phyloP scores from a whole-genome alignment of 2,888 invertebrate genomes.

The Pyrgus malvae region DNA sequence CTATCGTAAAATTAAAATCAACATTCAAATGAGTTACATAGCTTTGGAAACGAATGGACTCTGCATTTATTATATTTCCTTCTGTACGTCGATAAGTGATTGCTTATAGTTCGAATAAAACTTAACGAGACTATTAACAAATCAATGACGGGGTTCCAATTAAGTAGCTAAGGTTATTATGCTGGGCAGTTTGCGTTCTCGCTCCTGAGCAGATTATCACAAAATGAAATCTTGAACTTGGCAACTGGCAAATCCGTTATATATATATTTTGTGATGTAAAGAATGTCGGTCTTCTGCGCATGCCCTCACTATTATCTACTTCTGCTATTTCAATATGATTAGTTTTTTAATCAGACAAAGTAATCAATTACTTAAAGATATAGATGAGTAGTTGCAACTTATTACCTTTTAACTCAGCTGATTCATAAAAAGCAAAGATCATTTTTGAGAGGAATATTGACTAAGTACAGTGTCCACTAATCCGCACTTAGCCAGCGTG shows the following conservation, averaged over 20 bases:
- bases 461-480: too few relatives aligned
- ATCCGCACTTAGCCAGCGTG: too few relatives aligned
- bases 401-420: too few relatives aligned
- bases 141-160: slow-evolving; percentile 70
- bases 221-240: slow-evolving; percentile 65
- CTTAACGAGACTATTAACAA: slow-evolving; percentile 69
- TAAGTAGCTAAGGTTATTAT: slow-evolving; percentile 63
- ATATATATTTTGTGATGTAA: background rate
- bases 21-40: slow-evolving; percentile 32
- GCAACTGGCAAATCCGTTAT: slow-evolving; percentile 36
- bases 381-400: too few relatives aligned
- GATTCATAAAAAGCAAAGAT: too few relatives aligned
- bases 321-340: too few relatives aligned
- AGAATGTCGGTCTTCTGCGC: too few relatives aligned
- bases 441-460: too few relatives aligned
- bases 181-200: slow-evolving; percentile 53
- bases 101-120: slow-evolving; percentile 57
- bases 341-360: too few relatives aligned
- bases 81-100: slow-evolving; percentile 48
- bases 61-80: slow-evolving; percentile 41
- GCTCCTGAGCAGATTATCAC: slow-evolving; percentile 57
- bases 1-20: slow-evolving; percentile 40
- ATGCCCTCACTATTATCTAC: too few relatives aligned
- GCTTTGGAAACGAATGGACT: slow-evolving; percentile 24
- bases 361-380: too few relatives aligned